These are phyloP conservation scores for Phenganax subtilis DNA, from an alignment of 92 coral and sea anemone species.

Conservation along the genomic window DNA sequence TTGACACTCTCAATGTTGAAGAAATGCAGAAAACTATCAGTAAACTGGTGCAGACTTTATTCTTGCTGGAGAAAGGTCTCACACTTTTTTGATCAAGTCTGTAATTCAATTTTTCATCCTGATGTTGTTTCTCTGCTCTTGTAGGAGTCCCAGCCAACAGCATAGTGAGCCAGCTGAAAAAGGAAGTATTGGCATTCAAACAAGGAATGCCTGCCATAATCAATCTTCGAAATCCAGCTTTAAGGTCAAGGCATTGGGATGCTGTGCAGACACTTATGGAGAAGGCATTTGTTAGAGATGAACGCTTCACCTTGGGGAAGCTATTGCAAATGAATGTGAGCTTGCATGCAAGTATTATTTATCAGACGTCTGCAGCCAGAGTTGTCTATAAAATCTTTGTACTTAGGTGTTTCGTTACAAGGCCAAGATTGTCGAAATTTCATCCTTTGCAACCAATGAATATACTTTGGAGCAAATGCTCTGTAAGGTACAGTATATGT, in stretches of 20 bases:
- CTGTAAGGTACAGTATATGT: constrained; percentile 54
- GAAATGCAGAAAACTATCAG: constrained; percentile 79
- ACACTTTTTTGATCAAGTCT: not conserved
- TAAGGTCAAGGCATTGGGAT: constrained; percentile 92
- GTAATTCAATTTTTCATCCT: not conserved
- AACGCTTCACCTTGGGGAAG: constrained; percentile 79
- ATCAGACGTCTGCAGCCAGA: not conserved
- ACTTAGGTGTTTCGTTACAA: constrained; percentile 88
- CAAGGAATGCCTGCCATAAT: constrained; percentile 91
- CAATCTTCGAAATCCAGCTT: constrained; percentile 84
- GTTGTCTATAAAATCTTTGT: not conserved
- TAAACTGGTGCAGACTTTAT: constrained; percentile 80
- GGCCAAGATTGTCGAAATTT: constrained; percentile 76
- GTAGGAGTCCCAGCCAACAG: constrained; percentile 89
- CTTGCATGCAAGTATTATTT: not conserved
- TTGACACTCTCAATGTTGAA: constrained; percentile 69
- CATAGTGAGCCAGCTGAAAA: constrained; percentile 75
- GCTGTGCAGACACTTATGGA: constrained; percentile 75
- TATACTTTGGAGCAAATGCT: constrained; percentile 91
- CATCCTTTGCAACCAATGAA: constrained; percentile 90
- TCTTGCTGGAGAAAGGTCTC: constrained; percentile 82
- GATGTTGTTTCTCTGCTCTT: not conserved
- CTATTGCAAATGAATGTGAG: constrained; percentile 73
- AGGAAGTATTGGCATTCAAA: constrained; percentile 78
- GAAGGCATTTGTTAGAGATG: constrained; percentile 75